Percentiles rank a stretch among this genome's conserved stretches.
Evolutionary conservation across 2,888 invertebrate genomes (phyloP).

Genomic region (Dendrolimus pini): DNA sequence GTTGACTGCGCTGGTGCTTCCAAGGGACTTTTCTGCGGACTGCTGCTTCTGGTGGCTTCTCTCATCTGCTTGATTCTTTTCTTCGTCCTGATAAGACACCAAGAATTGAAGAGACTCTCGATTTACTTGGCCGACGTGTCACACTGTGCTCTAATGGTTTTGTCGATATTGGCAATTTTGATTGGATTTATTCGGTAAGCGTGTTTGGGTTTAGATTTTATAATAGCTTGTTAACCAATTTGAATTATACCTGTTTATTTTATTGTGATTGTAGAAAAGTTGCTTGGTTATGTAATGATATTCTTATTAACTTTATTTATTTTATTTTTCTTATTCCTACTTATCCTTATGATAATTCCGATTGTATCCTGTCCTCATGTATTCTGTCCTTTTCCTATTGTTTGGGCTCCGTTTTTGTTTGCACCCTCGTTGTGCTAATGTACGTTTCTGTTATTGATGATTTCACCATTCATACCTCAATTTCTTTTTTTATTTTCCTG

Average conservation of each 20-base stretch:
- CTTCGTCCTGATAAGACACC: constrained; percentile 94
- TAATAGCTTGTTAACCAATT: neutral
- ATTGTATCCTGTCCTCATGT: neutral
- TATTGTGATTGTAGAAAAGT: no score
- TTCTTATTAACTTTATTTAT: constrained; percentile 9
- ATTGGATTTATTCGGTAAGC: constrained; percentile 92
- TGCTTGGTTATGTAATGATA: no score
- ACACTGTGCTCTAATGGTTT: constrained; percentile 90
- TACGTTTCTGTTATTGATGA: no score
- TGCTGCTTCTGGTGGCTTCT: constrained; percentile 91
- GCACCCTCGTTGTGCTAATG: constrained; percentile 9
- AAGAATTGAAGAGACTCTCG: constrained; percentile 88
- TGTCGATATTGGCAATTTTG: constrained; percentile 92
- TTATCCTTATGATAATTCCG: constrained; percentile 12
- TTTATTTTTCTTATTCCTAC: constrained; percentile 16
- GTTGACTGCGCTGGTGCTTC: constrained; percentile 97
- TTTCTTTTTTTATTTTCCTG: constrained; percentile 6
- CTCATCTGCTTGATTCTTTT: constrained; percentile 95
- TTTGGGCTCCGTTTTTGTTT: constrained; percentile 3
- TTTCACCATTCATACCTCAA: neutral
- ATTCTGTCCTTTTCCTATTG: constrained; percentile 3
- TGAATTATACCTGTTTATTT: neutral
- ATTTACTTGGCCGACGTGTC: constrained; percentile 95
- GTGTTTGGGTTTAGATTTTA: constrained; percentile 2
- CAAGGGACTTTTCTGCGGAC: constrained; percentile 94